Base-by-base conservation (phyloP, 1,140 invertebrate species). In the Vollenhovia emeryi region DNA sequence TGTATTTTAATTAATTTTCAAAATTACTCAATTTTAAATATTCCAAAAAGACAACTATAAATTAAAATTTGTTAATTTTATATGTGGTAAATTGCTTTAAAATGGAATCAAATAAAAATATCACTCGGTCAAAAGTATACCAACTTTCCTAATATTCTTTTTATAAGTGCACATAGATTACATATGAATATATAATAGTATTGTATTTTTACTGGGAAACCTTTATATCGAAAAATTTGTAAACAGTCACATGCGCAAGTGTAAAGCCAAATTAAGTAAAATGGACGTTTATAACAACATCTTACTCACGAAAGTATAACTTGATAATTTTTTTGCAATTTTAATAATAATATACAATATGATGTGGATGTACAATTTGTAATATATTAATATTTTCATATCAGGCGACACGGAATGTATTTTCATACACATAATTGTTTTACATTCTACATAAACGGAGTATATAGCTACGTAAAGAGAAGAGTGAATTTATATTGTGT, bases 401-500 rank as follows among this genome's bases (percentile, higher is more conserved):
- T 1, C n/a, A 27, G n/a, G 18, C n/a, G n/a, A n/a, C n/a, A 21
- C 21, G 21, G 24, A 30, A 18, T 45, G 9, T 45, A 55, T 59
- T 59, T 18, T 57, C 33, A 40, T 30, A 43, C 43, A 50, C 33
- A 13, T 74, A 36, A 27, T 59, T 21, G 71, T 59, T 59, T 43
- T 75, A 36, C 21, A 74, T 74, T 57, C 21, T 48, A 48, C 15
- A 18, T 48, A 1, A 48, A 18, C 15, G 6, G 15, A 48, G 15
- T 48, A 48, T 48, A 18, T 48, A 48, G 18, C 15, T 48, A 48
- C 9, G 18, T 48, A 15, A 43, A 43, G 15, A 48, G 18, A 48
- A 18, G 50, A 64, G 50, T 50, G 21, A 74, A 2, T 75, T 75
- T 75, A 21, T 55, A 40, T 76, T 76, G 18, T 83, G 11, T 74